phyloP scores from a whole-genome alignment of 2,113 vertebrate species.

The Cheirogaleus medius region DNA sequence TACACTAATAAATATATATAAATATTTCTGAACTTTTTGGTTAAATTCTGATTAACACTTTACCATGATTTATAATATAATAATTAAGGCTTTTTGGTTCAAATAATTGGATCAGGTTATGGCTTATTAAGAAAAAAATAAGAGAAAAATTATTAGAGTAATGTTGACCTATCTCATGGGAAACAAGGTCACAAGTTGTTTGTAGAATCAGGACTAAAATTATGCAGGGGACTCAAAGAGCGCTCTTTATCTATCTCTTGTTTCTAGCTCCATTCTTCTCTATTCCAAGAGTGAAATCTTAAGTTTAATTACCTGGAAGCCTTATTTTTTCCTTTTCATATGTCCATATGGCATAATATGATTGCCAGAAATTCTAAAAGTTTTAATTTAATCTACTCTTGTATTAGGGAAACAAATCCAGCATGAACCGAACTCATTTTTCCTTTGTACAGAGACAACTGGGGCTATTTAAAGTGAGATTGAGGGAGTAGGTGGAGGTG shows the following conservation, averaged over 20 bases:
- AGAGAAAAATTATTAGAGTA: neutral
- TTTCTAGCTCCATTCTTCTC: neutral
- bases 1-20: neutral
- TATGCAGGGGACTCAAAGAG: fast-evolving
- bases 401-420: neutral
- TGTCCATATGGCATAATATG: neutral
- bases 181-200: neutral
- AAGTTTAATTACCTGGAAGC: neutral
- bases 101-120: neutral
- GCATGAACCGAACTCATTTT: neutral
- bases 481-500: neutral
- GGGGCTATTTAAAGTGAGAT: neutral
- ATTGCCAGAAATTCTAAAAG: neutral
- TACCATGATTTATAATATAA: neutral
- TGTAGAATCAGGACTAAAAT: neutral
- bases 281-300: neutral
- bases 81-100: neutral
- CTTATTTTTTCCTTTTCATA: neutral
- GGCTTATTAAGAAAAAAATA: neutral
- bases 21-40: neutral
- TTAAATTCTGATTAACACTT: neutral
- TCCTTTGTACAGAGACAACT: neutral
- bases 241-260: neutral
- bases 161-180: neutral
- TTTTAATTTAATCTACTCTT: neutral